Conservation (phyloP, 2,888 invertebrate species). For the Agrilus cyanescens region DNA sequence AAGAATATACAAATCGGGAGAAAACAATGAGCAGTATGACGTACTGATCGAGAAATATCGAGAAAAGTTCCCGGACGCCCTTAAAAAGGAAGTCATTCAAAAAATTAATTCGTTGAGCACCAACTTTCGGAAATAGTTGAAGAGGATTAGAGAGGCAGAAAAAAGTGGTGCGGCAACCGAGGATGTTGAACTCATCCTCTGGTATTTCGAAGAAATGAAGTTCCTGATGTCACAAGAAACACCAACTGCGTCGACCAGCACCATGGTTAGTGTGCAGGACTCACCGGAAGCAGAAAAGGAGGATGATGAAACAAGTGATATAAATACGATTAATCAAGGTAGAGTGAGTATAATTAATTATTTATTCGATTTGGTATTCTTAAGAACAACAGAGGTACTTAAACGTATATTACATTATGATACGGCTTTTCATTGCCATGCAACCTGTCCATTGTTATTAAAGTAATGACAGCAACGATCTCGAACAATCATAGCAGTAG, state of each 20-base stretch:
- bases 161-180: slow-evolving; percentile 4
- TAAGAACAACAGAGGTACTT: too few relatives aligned
- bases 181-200: slow-evolving; percentile 4
- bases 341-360: background rate
- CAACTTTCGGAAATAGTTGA: slow-evolving; percentile 6
- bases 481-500: slow-evolving; percentile 7
- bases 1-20: slow-evolving; percentile 16
- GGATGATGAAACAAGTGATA: too few relatives aligned
- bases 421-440: slow-evolving; percentile 8
- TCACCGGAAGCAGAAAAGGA: background rate
- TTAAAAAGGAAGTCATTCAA: slow-evolving; percentile 4
- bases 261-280: slow-evolving; percentile 6
- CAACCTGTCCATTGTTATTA: slow-evolving; percentile 8
- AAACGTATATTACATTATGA: slow-evolving; percentile 1
- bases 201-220: slow-evolving; percentile 8
- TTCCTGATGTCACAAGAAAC: slow-evolving; percentile 3
- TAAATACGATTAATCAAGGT: background rate
- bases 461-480: slow-evolving; percentile 9
- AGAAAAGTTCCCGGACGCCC: slow-evolving; percentile 11
- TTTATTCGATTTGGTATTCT: too few relatives aligned
- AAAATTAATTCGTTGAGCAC: slow-evolving; percentile 7
- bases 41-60: slow-evolving; percentile 11
- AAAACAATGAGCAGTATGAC: slow-evolving; percentile 13
- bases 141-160: background rate
- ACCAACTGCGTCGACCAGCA: background rate